Conservation (phyloP, 1,140 invertebrate genomes). For the Drosophila nigromelanica region DNA sequence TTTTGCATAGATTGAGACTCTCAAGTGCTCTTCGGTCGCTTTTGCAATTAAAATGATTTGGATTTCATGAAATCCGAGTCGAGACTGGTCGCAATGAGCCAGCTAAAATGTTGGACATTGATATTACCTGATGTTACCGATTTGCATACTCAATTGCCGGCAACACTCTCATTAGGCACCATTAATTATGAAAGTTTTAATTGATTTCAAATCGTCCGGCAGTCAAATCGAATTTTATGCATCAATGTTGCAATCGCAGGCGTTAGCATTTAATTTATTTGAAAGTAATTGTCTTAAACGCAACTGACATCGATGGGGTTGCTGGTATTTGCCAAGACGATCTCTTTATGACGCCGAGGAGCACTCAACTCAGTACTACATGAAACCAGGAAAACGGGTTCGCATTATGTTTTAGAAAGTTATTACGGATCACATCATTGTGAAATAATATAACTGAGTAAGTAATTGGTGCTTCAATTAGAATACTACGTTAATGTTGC, state of each 20-base stretch:
- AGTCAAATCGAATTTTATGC: conserved; percentile 10
- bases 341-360: conserved; percentile 20
- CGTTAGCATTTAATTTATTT: conserved; percentile 43
- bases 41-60: conserved; percentile 62
- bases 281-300: conserved; percentile 36
- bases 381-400: conserved; percentile 32
- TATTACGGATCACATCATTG: neutral
- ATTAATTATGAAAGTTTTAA: conserved; percentile 53
- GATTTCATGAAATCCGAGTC: conserved; percentile 11
- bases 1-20: neutral
- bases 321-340: conserved; percentile 25
- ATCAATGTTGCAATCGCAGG: conserved; percentile 14
- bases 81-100: neutral
- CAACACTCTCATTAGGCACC: conserved; percentile 33
- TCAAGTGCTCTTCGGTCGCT: conserved; percentile 43
- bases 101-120: conserved; percentile 11
- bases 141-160: conserved; percentile 51
- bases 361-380: conserved; percentile 21
- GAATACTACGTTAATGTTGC: neutral
- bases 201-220: conserved; percentile 30
- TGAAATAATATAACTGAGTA: neutral
- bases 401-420: conserved; percentile 20
- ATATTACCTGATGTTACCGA: conserved; percentile 39
- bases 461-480: neutral
- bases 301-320: conserved; percentile 37